Evolutionary conservation across 2,113 vertebrate species (phyloP).

Genomic region (Pithys albifrons): DNA sequence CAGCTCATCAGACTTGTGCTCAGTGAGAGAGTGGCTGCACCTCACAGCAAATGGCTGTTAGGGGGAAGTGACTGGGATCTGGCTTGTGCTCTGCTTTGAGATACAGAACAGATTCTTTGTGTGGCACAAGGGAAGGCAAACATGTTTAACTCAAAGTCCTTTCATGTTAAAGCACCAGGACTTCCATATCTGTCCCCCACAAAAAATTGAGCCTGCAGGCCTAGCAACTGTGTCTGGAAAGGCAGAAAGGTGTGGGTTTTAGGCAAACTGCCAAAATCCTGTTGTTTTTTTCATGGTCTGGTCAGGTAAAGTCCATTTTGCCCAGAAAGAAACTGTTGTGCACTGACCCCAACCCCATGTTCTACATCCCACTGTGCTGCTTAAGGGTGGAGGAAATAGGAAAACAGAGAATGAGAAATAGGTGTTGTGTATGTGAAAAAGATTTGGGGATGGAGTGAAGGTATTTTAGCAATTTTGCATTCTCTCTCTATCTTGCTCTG

Average conservation of each 20-base stretch:
- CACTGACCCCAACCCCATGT: background rate
- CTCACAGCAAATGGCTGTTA: background rate
- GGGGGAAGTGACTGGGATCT: background rate
- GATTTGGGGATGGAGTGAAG: background rate
- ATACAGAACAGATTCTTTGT: background rate
- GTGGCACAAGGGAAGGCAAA: background rate
- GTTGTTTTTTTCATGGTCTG: background rate
- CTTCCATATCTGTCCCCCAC: accelerated
- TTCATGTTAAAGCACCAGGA: background rate
- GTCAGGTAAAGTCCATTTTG: background rate
- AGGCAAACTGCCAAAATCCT: background rate
- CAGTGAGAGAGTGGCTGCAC: background rate
- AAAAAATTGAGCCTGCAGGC: background rate
- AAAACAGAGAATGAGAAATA: background rate
- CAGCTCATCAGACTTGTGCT: background rate
- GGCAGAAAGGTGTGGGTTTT: background rate
- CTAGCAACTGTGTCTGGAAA: background rate
- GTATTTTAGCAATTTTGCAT: background rate
- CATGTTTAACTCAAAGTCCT: background rate
- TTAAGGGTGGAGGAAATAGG: background rate
- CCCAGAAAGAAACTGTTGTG: background rate
- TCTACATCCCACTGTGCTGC: background rate
- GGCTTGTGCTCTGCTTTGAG: background rate
- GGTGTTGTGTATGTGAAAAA: background rate
- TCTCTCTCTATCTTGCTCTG: background rate